A percentile compares a stretch with the other conserved stretches of the same genome.
Conservation (phyloP, 2,888 invertebrate species). For the Erpobdella octoculata region DNA sequence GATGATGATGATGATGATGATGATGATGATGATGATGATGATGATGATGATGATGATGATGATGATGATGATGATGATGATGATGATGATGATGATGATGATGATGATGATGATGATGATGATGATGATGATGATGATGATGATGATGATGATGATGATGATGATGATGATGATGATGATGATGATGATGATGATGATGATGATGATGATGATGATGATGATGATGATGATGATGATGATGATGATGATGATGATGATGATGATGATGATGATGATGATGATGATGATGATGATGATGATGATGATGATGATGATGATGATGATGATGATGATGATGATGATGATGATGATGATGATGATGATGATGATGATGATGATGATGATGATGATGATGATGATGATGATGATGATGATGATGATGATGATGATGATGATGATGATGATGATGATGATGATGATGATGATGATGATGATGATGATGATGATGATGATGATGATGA, state of each 20-base stretch:
- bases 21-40: constrained; percentile 30
- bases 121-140: constrained; percentile 28
- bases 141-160: constrained; percentile 19
- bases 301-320: constrained; percentile 25
- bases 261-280: constrained; percentile 13
- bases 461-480: constrained; percentile 31
- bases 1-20: constrained; percentile 30
- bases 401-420: constrained; percentile 5
- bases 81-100: constrained; percentile 30
- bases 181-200: constrained; percentile 19
- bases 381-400: constrained; percentile 15
- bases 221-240: constrained; percentile 23
- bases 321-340: constrained; percentile 16
- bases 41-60: constrained; percentile 30
- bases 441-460: constrained; percentile 31
- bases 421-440: constrained; percentile 27
- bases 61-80: constrained; percentile 30
- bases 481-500: constrained; percentile 31
- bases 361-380: constrained; percentile 14
- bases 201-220: constrained; percentile 14
- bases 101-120: constrained; percentile 30
- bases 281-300: constrained; percentile 25
- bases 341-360: constrained; percentile 24
- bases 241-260: constrained; percentile 23
- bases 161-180: constrained; percentile 20